These are phyloP conservation scores for Allobates femoralis DNA, from an alignment of 2,797 vertebrate species.

Conservation along the genomic window DNA sequence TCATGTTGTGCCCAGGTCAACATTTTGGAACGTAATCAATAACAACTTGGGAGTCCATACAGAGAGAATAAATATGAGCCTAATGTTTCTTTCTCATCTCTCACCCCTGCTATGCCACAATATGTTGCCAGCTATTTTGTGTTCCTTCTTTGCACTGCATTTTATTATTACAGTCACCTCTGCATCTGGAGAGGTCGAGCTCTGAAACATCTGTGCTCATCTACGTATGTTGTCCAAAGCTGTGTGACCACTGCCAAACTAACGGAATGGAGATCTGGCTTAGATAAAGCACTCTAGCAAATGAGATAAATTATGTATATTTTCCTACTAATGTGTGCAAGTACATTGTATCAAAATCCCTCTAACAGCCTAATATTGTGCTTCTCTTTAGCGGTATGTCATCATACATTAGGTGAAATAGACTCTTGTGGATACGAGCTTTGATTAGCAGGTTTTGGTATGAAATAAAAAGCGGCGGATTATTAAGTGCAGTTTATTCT, in stretches of 20 bases:
- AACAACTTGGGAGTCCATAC: background rate
- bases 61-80: conserved; percentile 47
- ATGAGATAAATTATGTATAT: conserved; percentile 33
- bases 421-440: background rate
- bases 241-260: conserved; percentile 12
- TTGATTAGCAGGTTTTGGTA: background rate
- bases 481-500: background rate
- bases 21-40: conserved; percentile 47
- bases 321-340: background rate
- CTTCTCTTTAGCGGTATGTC: background rate
- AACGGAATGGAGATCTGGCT: conserved; percentile 18
- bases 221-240: conserved; percentile 39
- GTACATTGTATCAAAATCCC: background rate
- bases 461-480: background rate
- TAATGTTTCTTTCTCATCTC: conserved; percentile 46
- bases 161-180: conserved; percentile 45
- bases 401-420: background rate
- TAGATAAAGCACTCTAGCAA: conserved; percentile 5
- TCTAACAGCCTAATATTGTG: background rate
- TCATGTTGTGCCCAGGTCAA: conserved; percentile 50
- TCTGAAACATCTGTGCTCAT: conserved; percentile 54
- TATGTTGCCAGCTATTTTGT: conserved; percentile 40
- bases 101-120: conserved; percentile 40
- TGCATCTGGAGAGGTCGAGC: conserved; percentile 54
- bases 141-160: background rate